Evolutionary conservation across 2,113 vertebrate species (phyloP), one percentile per base, ranked within the genome.

Genomic region (Psephotus haematonotus): DNA sequence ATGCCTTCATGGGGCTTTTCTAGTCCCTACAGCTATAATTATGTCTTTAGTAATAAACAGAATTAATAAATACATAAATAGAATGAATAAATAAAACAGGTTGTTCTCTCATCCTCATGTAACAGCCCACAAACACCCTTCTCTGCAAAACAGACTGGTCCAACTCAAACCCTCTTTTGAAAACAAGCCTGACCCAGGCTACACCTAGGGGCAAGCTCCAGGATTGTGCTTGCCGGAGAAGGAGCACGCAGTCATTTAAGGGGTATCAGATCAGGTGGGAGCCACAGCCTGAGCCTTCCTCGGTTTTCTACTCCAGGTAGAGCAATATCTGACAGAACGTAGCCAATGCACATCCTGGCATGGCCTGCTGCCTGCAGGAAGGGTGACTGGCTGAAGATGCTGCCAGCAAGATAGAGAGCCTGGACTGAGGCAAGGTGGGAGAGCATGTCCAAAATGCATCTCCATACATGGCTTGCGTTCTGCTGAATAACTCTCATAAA

Each of bases 191-290:
- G 23, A 17, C 14, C 11, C 10, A 62, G 16, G 22, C 44, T 29
- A 43, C 2, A 6, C 14, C 15, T 6, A 43, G 49, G 8, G 39
- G 7, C 12, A n/a, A 16, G 37, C 6, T 23, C 17, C 0, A 1
- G 27, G 7, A 7, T 16, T 43, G 12, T 28, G 27, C 23, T 72
- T 7, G 0, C 25, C 64, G 25, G 17, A 68, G 22, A 43, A 70
- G 28, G 28, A 4, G 7, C 14, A 25, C 8, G 20, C 11, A 31
- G 27, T 31, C 7, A 49, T 8, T 7, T 49, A 13, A 75, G 6
- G 4, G 3, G 0, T 57, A 28, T 50, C 24, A 47, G 18, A 15
- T 59, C 43, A 78, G 22, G 35, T 41, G 31, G 6, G 9, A 16
- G 9, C 10, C 28, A 14, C 25, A 46, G 9, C 7, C 70, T 53